phyloP scores from a whole-genome alignment of 1,140 invertebrate genomes.

The Zelostemma sp. region DNA sequence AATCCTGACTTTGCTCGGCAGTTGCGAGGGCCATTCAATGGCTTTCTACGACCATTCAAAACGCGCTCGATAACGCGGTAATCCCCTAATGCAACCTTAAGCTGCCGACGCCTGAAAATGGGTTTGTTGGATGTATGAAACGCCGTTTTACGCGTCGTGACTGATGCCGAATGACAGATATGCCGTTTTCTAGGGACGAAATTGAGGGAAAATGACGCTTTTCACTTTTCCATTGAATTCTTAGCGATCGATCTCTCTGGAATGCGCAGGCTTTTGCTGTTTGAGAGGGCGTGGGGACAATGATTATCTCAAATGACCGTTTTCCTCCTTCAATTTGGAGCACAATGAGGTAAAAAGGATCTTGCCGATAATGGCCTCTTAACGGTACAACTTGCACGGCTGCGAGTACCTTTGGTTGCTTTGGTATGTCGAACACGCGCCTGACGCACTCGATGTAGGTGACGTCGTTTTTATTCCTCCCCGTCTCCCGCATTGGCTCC shows the following conservation, averaged over 20 bases:
- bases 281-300: too few species aligned
- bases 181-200: background rate
- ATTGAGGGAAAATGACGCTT: background rate
- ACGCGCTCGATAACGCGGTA: constrained; percentile 6
- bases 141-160: background rate
- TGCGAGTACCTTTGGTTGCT: background rate
- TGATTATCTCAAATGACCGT: background rate
- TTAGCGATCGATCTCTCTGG: too few species aligned
- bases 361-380: background rate
- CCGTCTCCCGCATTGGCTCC: background rate
- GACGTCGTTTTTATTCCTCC: background rate
- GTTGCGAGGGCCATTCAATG: background rate
- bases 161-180: constrained; percentile 1
- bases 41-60: background rate
- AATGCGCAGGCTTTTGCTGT: too few species aligned
- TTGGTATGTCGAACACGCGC: constrained; percentile 1
- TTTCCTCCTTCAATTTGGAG: background rate
- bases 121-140: constrained; percentile 3
- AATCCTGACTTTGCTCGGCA: background rate
- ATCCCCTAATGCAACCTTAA: constrained; percentile 9
- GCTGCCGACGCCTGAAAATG: constrained; percentile 4
- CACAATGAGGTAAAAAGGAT: constrained; percentile 2
- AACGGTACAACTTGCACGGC: background rate
- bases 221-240: background rate
- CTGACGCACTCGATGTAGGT: background rate